Evolutionary conservation across 2,888 invertebrate species (phyloP).

Genomic region (Orthosia incerta): DNA sequence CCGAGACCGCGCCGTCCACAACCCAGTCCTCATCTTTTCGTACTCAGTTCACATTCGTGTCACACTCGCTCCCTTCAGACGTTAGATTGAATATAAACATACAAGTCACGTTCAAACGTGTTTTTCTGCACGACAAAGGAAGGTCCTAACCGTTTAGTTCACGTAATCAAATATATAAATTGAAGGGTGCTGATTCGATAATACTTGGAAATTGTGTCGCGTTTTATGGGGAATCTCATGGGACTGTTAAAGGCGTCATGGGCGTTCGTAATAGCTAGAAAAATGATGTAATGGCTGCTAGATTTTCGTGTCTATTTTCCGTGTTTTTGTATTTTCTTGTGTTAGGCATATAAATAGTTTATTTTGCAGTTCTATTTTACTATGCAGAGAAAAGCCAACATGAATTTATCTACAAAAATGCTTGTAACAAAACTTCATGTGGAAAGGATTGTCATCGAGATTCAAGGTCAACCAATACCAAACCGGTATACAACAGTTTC

Average conservation of each 20-base stretch:
- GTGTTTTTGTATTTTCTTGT: background rate
- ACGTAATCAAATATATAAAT: constrained; percentile 76
- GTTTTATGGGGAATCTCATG: constrained; percentile 38
- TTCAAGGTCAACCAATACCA: background rate
- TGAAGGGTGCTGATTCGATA: constrained; percentile 66
- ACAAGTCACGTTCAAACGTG: constrained; percentile 77
- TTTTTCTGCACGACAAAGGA: constrained; percentile 73
- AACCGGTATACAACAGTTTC: background rate
- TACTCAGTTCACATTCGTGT: constrained; percentile 66
- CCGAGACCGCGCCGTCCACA: constrained; percentile 58
- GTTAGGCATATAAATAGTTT: too few species aligned
- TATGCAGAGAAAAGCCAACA: background rate
- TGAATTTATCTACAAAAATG: background rate
- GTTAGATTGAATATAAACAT: constrained; percentile 80
- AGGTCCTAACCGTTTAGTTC: constrained; percentile 70
- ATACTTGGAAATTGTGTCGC: constrained; percentile 57
- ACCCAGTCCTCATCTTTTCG: constrained; percentile 68
- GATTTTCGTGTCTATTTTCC: background rate
- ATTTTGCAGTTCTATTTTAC: background rate
- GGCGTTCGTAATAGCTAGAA: constrained; percentile 14
- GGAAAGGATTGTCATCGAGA: background rate
- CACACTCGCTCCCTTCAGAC: constrained; percentile 69
- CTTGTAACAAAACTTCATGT: background rate
- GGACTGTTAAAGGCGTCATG: constrained; percentile 22
- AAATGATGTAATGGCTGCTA: constrained; percentile 3